Percentiles rank a stretch among this genome's conserved stretches.
Evolutionary conservation across 2,888 invertebrate genomes (phyloP).

Genomic region (Punctoribates punctum): DNA sequence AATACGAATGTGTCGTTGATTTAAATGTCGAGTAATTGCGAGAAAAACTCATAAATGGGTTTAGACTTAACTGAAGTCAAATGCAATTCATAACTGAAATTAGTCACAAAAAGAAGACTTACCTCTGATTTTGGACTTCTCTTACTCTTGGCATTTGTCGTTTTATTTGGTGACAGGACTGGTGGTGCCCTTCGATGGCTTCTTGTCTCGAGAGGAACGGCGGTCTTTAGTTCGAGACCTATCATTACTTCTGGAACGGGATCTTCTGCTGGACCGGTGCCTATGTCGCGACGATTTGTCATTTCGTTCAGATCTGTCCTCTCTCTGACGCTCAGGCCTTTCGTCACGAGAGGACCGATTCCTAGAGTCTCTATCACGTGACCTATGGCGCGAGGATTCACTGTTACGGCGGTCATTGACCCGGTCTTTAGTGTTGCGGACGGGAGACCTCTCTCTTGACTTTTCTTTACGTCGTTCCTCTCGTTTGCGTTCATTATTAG

Average conservation of each 20-base stretch:
- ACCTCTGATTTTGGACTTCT: background rate
- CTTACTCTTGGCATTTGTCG: constrained; percentile 16
- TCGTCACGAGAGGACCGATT: background rate
- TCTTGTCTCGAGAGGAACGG: background rate
- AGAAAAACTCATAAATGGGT: background rate
- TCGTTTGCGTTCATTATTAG: background rate
- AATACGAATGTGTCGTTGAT: background rate
- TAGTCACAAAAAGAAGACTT: background rate
- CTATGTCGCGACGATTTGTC: background rate
- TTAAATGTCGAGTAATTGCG: background rate
- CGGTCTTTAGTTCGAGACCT: background rate
- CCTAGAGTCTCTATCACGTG: background rate
- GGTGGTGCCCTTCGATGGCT: background rate
- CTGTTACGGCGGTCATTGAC: background rate
- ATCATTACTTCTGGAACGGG: background rate
- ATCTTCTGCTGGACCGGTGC: constrained; percentile 7
- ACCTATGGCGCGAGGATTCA: background rate
- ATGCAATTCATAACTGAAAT: background rate
- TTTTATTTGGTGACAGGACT: background rate
- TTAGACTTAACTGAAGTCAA: constrained; percentile 10
- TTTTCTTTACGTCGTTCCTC: background rate
- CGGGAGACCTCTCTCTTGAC: background rate
- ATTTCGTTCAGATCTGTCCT: background rate
- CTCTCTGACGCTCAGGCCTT: no score
- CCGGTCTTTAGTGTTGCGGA: background rate